These are phyloP conservation scores for Phylloscopus whistleri DNA, from an alignment of 2,113 vertebrate genomes.

Conservation along the genomic window DNA sequence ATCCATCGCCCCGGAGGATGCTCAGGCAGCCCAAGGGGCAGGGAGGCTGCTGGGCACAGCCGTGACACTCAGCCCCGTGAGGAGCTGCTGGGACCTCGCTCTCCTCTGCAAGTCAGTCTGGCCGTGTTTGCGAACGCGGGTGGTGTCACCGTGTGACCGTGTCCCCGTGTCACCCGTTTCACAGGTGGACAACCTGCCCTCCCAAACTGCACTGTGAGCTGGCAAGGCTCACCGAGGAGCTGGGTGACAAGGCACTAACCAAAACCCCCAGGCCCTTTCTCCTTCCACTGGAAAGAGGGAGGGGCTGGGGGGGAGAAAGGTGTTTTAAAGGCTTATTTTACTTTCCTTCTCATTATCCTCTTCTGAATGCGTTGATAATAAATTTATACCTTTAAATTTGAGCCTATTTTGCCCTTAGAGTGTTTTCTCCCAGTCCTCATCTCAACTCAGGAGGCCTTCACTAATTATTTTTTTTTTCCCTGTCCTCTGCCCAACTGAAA, in stretches of 20 bases:
- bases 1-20: background rate
- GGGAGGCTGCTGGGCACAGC: background rate
- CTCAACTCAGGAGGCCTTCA: too few relatives aligned
- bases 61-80: background rate
- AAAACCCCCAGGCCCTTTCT: too few relatives aligned
- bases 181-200: background rate
- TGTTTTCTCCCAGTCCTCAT: too few relatives aligned
- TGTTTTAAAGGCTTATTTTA: too few relatives aligned
- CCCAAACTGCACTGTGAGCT: background rate
- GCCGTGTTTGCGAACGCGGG: background rate
- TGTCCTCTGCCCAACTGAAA: too few relatives aligned
- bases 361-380: too few relatives aligned
- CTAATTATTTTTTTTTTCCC: too few relatives aligned
- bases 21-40: fast-evolving
- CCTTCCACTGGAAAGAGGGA: too few relatives aligned
- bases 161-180: background rate
- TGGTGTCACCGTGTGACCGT: background rate
- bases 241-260: background rate
- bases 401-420: too few relatives aligned
- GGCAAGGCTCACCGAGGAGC: background rate
- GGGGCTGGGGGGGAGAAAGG: too few relatives aligned
- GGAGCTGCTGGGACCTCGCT: background rate
- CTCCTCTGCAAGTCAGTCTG: background rate
- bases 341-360: too few relatives aligned
- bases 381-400: too few relatives aligned